A percentile compares a stretch with the other conserved stretches of the same genome.
Evolutionary conservation across 2,888 invertebrate species (phyloP).

Genomic region (Agonopterix heracliana): DNA sequence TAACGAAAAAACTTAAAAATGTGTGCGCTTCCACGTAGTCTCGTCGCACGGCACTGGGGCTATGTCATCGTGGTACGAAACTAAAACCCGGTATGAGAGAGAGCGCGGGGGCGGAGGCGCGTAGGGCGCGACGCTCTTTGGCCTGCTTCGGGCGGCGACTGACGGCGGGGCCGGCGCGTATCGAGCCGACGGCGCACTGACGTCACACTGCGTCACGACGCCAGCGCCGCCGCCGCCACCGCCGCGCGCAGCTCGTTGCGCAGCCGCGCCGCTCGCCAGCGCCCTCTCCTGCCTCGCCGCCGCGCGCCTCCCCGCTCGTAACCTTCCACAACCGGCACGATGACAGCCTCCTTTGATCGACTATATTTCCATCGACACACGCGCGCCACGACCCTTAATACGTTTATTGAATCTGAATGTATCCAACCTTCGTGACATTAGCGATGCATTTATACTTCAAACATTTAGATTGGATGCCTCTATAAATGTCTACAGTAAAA

Average conservation of each 20-base stretch:
- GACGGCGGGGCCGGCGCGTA: constrained; percentile 77
- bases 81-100: constrained; percentile 70
- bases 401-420: neutral
- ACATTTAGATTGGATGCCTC: neutral
- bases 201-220: constrained; percentile 82
- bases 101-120: constrained; percentile 64
- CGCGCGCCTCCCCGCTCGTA: constrained; percentile 42
- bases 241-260: constrained; percentile 48
- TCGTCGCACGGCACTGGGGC: constrained; percentile 69
- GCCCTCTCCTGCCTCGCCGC: constrained; percentile 39
- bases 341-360: constrained; percentile 56
- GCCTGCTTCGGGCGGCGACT: constrained; percentile 76
- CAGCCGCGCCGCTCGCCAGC: constrained; percentile 25
- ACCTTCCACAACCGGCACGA: constrained; percentile 65
- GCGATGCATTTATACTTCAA: neutral
- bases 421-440: neutral
- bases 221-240: constrained; percentile 64
- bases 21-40: constrained; percentile 69
- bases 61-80: constrained; percentile 73
- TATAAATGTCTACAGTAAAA: constrained; percentile 9
- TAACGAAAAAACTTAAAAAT: constrained; percentile 71
- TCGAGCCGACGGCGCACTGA: constrained; percentile 82
- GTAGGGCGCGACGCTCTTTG: constrained; percentile 64
- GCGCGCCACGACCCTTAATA: constrained; percentile 8
- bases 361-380: constrained; percentile 37